phyloP scores from a whole-genome alignment of 1,140 invertebrate genomes.

The Aphis craccivora region DNA sequence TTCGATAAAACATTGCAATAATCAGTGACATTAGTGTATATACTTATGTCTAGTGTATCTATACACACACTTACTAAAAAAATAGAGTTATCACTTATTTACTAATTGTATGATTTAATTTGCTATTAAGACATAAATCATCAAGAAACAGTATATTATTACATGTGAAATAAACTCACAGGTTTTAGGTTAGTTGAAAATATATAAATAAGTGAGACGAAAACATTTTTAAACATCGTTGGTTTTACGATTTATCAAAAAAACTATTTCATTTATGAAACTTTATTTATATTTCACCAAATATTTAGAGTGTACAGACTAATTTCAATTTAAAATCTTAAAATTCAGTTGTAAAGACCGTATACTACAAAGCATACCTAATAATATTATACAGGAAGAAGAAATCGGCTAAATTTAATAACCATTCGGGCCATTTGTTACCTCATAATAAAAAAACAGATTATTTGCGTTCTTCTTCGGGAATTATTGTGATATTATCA shows the following conservation, averaged over 20 bases:
- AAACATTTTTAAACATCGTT: not conserved
- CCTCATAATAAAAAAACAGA: not conserved
- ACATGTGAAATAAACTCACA: not conserved
- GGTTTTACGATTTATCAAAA: not conserved
- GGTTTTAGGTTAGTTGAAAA: not conserved
- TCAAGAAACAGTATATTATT: not conserved
- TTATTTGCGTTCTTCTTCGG: not conserved
- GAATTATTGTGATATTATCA: not conserved
- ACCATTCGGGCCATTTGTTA: not conserved
- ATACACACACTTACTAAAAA: not conserved
- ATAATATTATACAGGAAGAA: not conserved
- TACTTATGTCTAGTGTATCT: too few relatives aligned
- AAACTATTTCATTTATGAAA: not conserved
- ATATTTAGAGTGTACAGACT: not conserved
- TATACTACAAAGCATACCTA: too few relatives aligned
- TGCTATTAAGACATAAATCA: not conserved
- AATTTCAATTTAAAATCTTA: not conserved
- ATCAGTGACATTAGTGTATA: too few relatives aligned
- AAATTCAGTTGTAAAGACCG: not conserved
- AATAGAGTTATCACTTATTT: not conserved
- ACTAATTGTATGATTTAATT: not conserved
- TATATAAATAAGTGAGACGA: not conserved
- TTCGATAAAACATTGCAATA: not conserved
- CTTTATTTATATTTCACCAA: not conserved
- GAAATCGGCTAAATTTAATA: not conserved